Base-by-base conservation (phyloP, 1,140 invertebrate genomes). In the Drosophila mauritiana region DNA sequence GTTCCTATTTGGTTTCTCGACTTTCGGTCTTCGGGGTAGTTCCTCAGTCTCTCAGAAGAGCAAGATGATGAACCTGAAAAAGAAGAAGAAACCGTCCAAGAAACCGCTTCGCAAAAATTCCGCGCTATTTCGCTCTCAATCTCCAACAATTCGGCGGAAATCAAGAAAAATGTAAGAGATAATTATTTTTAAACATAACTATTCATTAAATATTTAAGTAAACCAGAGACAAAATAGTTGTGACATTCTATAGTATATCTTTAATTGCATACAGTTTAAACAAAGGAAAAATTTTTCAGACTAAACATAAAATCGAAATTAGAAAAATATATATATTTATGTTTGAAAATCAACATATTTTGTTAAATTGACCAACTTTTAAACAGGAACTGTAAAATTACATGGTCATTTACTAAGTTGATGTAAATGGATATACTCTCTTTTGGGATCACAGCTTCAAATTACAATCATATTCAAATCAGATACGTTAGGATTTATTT, bases 21-120 rank as follows among this genome's bases (percentile, higher is more conserved):
- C 25, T 54, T 37, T 51, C 56, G 70, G 34, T 73, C 40, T 57
- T 57, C 52, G 74, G 76, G 75, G 75, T 78, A 70, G 75, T 55
- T 70, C 45, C 61, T 43, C 22, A 34, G 64, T 17, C 61, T 65
- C 12, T 22, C 12, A 22, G 5, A 25, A 62, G 34, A 65, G 20
- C n/a, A 62, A 49, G 43, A 48, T 42, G 12, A 40, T 25, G 27
- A 68, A 64, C n/a, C 46, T 34, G 1, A 52, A 45, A 36, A 34
- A 12, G 4, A 61, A 59, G 46, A 6, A 42, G n/a, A 57, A 57
- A 34, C 52, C 58, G 37, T 31, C 43, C 20, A 63, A 63, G 7
- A 34, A 65, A 22, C 59, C 13, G 39, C 59, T 59, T 59, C 10
- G 53, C 54, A 43, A 43, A 40, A 36, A 43, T 43, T 36, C 27